phyloP scores from a whole-genome alignment of 2,113 vertebrate genomes.

The Cariama cristata region DNA sequence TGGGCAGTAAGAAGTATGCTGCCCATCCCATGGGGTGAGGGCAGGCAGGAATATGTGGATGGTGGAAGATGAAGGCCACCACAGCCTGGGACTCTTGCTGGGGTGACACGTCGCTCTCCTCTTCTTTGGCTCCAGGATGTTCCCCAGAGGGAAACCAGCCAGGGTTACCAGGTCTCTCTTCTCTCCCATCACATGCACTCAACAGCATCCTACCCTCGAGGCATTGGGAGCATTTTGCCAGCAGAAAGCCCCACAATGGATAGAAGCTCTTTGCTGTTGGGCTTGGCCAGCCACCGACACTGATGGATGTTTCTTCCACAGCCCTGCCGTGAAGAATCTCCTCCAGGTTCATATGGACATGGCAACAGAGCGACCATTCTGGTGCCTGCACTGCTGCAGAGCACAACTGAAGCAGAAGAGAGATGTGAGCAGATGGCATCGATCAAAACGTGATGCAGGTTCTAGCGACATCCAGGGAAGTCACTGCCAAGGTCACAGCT shows the following conservation, averaged over 20 bases:
- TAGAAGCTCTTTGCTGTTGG: background rate
- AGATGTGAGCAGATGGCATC: fast-evolving
- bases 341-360: background rate
- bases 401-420: background rate
- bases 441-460: background rate
- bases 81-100: fast-evolving
- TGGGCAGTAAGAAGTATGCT: background rate
- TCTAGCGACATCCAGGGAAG: background rate
- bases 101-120: background rate
- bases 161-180: background rate
- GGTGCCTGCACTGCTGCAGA: background rate
- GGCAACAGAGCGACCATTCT: background rate
- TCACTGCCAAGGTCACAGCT: background rate
- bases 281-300: background rate
- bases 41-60: background rate
- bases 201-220: background rate
- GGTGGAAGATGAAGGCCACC: background rate
- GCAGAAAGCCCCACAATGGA: background rate
- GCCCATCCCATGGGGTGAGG: background rate
- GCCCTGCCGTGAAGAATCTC: background rate
- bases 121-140: background rate
- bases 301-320: background rate
- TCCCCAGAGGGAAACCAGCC: background rate
- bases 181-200: background rate
- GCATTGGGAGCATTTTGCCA: background rate